Conservation (phyloP, 2,888 invertebrate species). For the Eumacrocentrus americanus region DNA sequence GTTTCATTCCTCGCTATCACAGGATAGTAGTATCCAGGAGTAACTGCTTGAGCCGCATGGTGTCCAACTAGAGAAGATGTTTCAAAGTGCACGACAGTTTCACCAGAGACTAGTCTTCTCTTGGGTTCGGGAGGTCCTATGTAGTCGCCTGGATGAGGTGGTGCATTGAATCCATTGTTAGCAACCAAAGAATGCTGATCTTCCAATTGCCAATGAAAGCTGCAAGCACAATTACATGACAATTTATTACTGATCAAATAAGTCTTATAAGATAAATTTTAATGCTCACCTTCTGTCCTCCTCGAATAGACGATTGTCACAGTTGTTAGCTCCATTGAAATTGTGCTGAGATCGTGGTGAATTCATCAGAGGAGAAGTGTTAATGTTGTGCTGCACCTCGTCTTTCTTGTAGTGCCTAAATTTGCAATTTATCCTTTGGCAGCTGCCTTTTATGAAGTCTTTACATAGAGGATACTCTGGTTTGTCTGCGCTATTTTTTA, state of each 20-base stretch:
- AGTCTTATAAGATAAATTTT: too few relatives aligned
- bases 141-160: constrained; percentile 54
- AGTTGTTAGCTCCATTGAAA: constrained; percentile 43
- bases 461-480: constrained; percentile 63
- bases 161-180: constrained; percentile 50
- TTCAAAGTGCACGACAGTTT: constrained; percentile 56
- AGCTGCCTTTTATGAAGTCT: constrained; percentile 63
- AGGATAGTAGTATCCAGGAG: constrained; percentile 56
- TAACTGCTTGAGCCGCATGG: constrained; percentile 51
- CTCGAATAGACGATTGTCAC: constrained; percentile 49
- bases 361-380: constrained; percentile 45
- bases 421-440: constrained; percentile 58
- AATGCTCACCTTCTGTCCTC: constrained; percentile 53
- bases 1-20: constrained; percentile 58
- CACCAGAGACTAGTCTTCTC: constrained; percentile 53
- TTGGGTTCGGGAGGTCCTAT: constrained; percentile 57
- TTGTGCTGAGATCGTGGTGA: constrained; percentile 49
- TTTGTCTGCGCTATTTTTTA: constrained; percentile 55
- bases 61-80: constrained; percentile 55
- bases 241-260: too few relatives aligned
- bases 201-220: constrained; percentile 56
- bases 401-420: constrained; percentile 53
- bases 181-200: constrained; percentile 52
- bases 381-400: constrained; percentile 49
- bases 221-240: too few relatives aligned